Evolutionary conservation across 1,140 invertebrate genomes (phyloP), one percentile per base, ranked within the genome.

Genomic region (Tetragnatha versicolor): DNA sequence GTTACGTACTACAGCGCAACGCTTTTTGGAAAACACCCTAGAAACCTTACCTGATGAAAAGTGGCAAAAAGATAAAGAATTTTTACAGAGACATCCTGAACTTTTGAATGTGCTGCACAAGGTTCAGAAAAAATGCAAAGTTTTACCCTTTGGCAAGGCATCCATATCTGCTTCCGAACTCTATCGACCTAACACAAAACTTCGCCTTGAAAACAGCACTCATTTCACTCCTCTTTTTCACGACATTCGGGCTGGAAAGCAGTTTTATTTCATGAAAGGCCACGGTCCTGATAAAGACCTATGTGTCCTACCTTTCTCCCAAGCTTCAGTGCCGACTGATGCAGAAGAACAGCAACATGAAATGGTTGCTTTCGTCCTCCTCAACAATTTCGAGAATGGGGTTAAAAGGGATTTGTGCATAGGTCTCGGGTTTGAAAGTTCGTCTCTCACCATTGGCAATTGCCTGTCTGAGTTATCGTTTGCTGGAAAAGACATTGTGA

Each of bases 281-380:
- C 55, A 53, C 39, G 68, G 68, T 25, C 6, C 25, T 29, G 49
- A 70, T 10, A 70, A 70, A 17, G 49, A 70, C 27, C 39, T 70
- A 12, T 20, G n/a, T 53, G 49, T 70, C 14, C 55, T 33, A 14
- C 68, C 49, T 3, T 17, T 37, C 1, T 9, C 61, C 37, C 29
- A 29, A 20, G 10, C 29, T 17, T 31, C 1, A 4, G 22, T 29
- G 20, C 27, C 3, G 14, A 1, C 10, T 9, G 20, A 22, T 37
- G 37, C n/a, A 27, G 25, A 10, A 2, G 17, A 45, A 33, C 53
- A 60, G 3, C 27, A 53, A 4, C 53, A 73, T 20, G 49, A 60
- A 33, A 35, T 58, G 33, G 45, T 45, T 45, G 69, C 33, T 27
- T 60, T 60, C 45, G 22, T 73, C 7, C 25, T 60, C 12, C 22